Base-by-base conservation (phyloP, 2,888 invertebrate species). In the Lysandra bellargus region DNA sequence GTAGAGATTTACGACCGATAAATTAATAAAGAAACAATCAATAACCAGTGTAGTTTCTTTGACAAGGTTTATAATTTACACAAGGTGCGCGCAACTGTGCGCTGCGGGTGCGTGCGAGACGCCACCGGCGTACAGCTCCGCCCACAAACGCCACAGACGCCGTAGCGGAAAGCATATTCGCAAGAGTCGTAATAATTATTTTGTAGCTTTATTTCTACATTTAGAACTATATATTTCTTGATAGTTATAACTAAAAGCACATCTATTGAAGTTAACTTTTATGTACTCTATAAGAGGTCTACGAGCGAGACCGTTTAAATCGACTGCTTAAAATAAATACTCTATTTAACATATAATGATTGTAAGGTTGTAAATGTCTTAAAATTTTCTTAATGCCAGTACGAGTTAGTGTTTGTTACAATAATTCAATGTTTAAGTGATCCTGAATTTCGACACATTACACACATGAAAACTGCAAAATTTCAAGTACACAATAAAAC, bases 281-380 rank as follows among this genome's bases (percentile, higher is more conserved):
- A 76, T 33, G 30, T 76, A 53, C 53, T 76, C 53, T 53, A 73
- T 57, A 1, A 14, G 49, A 76, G 76, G 53, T 76, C 76, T 33
- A 17, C 57, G 6, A 33, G 17, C 17, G 57, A 53, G 17, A 57
- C 49, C 12, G 74, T 57, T 57, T 57, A 57, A 57, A 57, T 57
- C 7, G 74, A 74, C 74, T 74, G 74, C 74, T 44, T 44, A 74
- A 44, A 74, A 74, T 73, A 73, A 69, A 69, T 12, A 69, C 64
- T 69, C 9, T 30, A 64, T 5, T 30, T 64, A 23, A 30, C 30
- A 64, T 69, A 69, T 12, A 69, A 69, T 14, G 33, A 37, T 69
- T 69, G 49, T 49, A 69, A 33, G 69, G 69, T 33, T 33, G 33
- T 69, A 69, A 69, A 33, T 69, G 33, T 69, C 69, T 69, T 33